phyloP scores from a whole-genome alignment of 2,797 vertebrate species.

The Anniella stebbinsi region DNA sequence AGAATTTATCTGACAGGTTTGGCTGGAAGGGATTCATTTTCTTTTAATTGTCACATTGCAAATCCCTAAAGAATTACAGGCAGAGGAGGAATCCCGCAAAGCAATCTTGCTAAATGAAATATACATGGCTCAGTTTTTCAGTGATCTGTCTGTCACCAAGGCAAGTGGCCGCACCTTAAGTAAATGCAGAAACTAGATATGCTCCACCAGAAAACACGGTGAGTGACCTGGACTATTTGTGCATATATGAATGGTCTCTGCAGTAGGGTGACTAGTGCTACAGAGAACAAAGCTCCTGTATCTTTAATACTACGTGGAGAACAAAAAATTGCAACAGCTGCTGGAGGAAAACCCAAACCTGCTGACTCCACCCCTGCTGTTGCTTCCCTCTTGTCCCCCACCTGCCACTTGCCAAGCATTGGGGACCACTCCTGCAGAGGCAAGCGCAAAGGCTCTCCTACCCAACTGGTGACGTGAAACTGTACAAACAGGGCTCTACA shows the following conservation, averaged over 20 bases:
- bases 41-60: conserved; percentile 3
- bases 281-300: background rate
- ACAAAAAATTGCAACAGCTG: background rate
- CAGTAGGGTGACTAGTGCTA: background rate
- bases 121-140: background rate
- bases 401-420: no score
- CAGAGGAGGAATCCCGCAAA: background rate
- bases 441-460: background rate
- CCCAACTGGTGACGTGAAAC: background rate
- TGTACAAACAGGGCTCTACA: background rate
- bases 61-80: background rate
- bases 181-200: background rate
- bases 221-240: background rate
- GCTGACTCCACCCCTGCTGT: background rate
- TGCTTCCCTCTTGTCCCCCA: background rate
- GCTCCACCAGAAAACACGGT: background rate
- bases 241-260: background rate
- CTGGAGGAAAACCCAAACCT: background rate
- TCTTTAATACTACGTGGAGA: background rate
- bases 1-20: conserved; percentile 45
- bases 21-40: conserved; percentile 14
- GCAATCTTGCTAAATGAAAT: conserved; percentile 9
- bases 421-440: background rate
- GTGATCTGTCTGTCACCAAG: background rate
- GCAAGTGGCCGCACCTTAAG: background rate